Evolutionary conservation across 2,888 invertebrate species (phyloP).

Genomic region (Dinocampus coccinellae): DNA sequence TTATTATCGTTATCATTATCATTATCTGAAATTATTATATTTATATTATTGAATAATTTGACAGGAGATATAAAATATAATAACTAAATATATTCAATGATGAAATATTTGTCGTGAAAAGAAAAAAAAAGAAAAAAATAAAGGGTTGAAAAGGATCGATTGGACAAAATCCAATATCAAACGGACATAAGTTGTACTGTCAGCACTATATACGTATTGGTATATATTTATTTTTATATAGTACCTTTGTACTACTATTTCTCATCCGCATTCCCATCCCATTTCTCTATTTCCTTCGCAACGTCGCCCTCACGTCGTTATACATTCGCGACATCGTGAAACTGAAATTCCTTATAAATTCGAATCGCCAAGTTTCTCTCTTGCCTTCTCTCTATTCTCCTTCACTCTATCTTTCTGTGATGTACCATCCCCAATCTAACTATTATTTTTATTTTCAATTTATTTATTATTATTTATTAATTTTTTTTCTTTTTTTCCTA

Average conservation of each 20-base stretch:
- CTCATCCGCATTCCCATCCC: not conserved
- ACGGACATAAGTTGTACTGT: conserved; percentile 29
- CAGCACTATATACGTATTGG: conserved; percentile 15
- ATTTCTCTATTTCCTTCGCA: conserved; percentile 7
- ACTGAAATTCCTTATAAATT: conserved; percentile 30
- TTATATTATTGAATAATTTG: too few relatives aligned
- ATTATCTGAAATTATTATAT: too few relatives aligned
- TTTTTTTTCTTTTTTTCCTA: not conserved
- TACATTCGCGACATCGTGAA: not conserved
- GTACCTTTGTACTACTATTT: not conserved
- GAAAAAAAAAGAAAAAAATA: not conserved
- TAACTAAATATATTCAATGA: too few relatives aligned
- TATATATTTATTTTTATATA: not conserved
- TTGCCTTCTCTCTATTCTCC: not conserved
- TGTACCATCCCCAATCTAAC: not conserved
- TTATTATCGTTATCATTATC: too few relatives aligned
- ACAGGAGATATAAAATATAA: too few relatives aligned
- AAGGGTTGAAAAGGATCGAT: conserved; percentile 11
- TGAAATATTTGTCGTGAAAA: too few relatives aligned
- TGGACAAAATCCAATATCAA: conserved; percentile 26
- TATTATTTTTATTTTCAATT: not conserved
- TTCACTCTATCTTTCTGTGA: not conserved
- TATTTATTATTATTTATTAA: not conserved
- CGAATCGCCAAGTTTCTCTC: conserved; percentile 4
- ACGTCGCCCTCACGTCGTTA: not conserved